These are phyloP conservation scores for Rhinatrema bivittatum DNA, from an alignment of 2,797 vertebrate species.

Conservation along the genomic window DNA sequence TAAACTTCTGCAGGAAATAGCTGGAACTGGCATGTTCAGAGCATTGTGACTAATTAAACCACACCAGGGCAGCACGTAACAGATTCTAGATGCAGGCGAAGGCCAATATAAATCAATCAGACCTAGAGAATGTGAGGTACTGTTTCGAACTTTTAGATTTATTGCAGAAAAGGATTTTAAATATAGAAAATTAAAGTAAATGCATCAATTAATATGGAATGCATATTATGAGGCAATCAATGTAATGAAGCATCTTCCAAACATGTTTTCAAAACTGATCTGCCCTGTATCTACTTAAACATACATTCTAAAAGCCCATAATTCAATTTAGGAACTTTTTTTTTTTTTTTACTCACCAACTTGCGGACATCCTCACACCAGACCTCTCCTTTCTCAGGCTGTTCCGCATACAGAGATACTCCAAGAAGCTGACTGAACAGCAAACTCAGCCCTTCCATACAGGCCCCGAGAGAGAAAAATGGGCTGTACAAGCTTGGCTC, in stretches of 20 bases:
- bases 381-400: slow-evolving; percentile 79
- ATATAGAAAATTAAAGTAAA: neutral
- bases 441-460: slow-evolving; percentile 90
- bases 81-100: no score
- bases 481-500: slow-evolving; percentile 91
- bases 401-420: slow-evolving; percentile 77
- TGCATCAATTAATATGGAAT: neutral
- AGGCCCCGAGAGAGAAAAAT: slow-evolving; percentile 85
- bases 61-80: no score
- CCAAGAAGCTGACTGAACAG: slow-evolving; percentile 85
- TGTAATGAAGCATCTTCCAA: no score
- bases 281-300: no score
- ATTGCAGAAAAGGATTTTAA: neutral
- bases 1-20: no score
- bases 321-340: no score
- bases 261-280: no score
- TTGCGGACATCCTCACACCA: slow-evolving; percentile 91
- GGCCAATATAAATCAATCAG: no score
- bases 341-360: slow-evolving; percentile 78
- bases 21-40: no score
- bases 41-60: no score
- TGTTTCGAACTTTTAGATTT: rapidly evolving
- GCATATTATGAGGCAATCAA: neutral
- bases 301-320: rapidly evolving
- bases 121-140: no score